Base-by-base conservation (phyloP, 2,888 invertebrate species). In the Andrena dorsata region DNA sequence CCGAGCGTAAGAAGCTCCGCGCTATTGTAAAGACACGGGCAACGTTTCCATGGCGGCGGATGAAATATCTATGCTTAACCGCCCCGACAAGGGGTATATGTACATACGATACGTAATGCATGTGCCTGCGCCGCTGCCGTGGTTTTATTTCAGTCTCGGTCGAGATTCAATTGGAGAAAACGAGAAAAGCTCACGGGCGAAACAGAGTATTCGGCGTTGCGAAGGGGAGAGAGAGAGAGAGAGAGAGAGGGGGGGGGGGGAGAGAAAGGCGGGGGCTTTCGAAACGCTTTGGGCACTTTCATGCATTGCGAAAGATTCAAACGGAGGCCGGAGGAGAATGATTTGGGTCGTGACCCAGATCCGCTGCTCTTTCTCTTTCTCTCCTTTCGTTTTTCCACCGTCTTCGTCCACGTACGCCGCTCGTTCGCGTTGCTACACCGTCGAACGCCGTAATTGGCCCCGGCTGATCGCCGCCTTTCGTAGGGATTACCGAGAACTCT, bases 291-390 rank as follows among this genome's bases (percentile, higher is more conserved):
- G 77, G 83, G 81, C 86, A 87, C 84, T 86, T 88, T 88, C 86
- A 41, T 77, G 80, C 77, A 83, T 88, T 88, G 81, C 87, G 88
- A 88, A 88, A 88, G 88, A 88, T 76, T 53, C 73, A 58, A 88
- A 85, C 85, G 79, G 79, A 83, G 85, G 72, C 76, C 80, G 73
- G 23, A 65, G 60, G 75, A 80, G 71, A 80, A 74, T 77, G 83
- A 88, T 88, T 88, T 88, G 78, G 88, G 88, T 88, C 87, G 83
- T 79, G 88, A 87, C 88, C 88, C 61, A 88, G 81, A 88, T 88
- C 82, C 66, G 30, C n/a, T 75, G 51, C 77, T 75, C 73, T 83
- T 72, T 75, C 70, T 64, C 60, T 7, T 49, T 61, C 70, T 60
- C 75, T 66, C 66, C 64, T 60, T 75, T 41, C 56, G 58, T 56